Percentiles rank a stretch among this genome's conserved stretches.
These are phyloP conservation scores for Deroptyus accipitrinus DNA, from an alignment of 2,113 vertebrate genomes.

Conservation along the genomic window DNA sequence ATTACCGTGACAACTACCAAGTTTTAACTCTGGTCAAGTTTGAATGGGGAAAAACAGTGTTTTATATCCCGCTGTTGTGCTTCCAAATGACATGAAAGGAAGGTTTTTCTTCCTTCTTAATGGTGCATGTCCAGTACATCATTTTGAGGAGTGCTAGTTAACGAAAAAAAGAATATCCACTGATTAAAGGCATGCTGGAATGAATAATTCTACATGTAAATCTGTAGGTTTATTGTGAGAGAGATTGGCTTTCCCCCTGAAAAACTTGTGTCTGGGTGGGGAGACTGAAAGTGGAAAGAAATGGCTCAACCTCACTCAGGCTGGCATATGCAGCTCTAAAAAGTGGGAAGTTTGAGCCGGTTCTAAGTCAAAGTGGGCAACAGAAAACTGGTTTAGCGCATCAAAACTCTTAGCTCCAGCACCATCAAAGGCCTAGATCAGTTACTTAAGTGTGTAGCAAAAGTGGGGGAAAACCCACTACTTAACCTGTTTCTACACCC, in stretches of 20 bases:
- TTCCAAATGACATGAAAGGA: neutral
- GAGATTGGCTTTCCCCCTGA: neutral
- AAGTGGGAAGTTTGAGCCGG: neutral
- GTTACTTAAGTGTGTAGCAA: neutral
- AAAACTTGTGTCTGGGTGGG: neutral
- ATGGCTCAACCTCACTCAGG: neutral
- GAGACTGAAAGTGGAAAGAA: neutral
- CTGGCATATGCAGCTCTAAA: neutral
- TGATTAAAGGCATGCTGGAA: slow-evolving; percentile 58
- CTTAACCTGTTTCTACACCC: neutral
- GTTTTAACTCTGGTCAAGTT: slow-evolving; percentile 9
- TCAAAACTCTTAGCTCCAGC: neutral
- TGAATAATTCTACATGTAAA: slow-evolving; percentile 17
- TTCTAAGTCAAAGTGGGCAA: neutral
- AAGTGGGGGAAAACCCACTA: neutral
- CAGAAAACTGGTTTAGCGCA: neutral
- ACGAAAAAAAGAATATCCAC: slow-evolving; percentile 25
- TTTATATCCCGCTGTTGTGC: slow-evolving; percentile 7
- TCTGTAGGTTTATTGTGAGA: neutral
- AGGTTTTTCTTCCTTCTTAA: slow-evolving; percentile 17
- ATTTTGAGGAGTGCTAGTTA: slow-evolving; percentile 52
- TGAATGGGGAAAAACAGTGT: neutral
- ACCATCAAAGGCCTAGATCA: neutral
- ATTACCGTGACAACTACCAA: slow-evolving; percentile 27
- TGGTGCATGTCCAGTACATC: neutral